Conservation (phyloP, 2,113 vertebrate species). For the Potamarius usumacintae region DNA sequence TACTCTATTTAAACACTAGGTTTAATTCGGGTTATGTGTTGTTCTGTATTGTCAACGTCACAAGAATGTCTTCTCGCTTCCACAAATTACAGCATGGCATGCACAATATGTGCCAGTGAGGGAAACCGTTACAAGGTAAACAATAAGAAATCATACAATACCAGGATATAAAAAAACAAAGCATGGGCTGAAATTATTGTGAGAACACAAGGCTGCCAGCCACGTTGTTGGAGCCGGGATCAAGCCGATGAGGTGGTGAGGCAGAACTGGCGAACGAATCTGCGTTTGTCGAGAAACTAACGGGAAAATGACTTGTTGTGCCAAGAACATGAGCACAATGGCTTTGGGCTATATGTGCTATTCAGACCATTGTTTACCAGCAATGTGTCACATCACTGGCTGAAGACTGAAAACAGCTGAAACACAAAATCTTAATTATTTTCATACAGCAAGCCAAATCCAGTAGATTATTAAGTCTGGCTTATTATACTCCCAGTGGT, state of each 20-base stretch:
- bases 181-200: background rate
- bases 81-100: background rate
- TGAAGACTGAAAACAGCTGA: background rate
- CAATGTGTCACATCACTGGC: background rate
- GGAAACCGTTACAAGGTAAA: slow-evolving; percentile 1
- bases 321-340: background rate
- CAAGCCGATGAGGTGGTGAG: background rate
- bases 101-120: background rate
- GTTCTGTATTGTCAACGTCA: background rate
- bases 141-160: slow-evolving; percentile 15
- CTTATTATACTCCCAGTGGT: background rate
- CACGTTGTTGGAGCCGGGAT: background rate
- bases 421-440: background rate
- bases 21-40: background rate
- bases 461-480: background rate
- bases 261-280: background rate
- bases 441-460: background rate
- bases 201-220: background rate
- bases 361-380: background rate
- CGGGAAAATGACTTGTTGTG: background rate
- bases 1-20: background rate
- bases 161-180: slow-evolving; percentile 40
- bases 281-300: background rate
- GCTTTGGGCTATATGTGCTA: background rate
- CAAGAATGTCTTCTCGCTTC: background rate